Conservation (phyloP, 2,888 invertebrate species). For the Pollenia angustigena region DNA sequence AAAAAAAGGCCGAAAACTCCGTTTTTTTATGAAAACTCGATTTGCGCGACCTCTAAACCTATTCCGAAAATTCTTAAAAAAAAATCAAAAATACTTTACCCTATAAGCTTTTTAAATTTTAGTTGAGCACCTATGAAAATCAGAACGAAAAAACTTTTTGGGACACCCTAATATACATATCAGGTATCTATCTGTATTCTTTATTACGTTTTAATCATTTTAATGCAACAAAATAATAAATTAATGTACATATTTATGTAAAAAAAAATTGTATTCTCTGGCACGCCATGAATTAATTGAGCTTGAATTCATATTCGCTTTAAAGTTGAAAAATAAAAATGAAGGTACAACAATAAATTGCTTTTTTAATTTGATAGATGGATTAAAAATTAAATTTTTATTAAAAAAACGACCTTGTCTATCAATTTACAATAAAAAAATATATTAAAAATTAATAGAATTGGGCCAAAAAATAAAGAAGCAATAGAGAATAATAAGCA, state of each 20-base stretch:
- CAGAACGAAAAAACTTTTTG: no score
- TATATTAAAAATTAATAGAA: not conserved
- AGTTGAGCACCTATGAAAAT: no score
- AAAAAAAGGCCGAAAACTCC: no score
- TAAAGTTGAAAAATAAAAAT: not conserved
- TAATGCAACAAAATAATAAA: constrained; percentile 14
- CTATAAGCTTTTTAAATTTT: no score
- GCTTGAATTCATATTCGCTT: constrained; percentile 22
- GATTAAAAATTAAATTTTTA: constrained; percentile 15
- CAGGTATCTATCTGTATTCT: not conserved
- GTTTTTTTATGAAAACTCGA: no score
- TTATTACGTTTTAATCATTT: not conserved
- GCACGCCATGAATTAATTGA: constrained; percentile 51
- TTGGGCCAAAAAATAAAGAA: not conserved
- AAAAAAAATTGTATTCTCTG: constrained; percentile 38
- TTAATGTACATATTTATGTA: not conserved
- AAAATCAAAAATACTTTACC: no score
- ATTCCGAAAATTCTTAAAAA: no score
- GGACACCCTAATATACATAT: no score
- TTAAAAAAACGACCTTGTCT: constrained; percentile 44
- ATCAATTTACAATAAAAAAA: constrained; percentile 20
- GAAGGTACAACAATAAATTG: constrained; percentile 27
- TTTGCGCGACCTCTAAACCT: no score
- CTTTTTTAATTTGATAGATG: constrained; percentile 23
- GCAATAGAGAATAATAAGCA: no score